Evolutionary conservation across 2,888 invertebrate species (phyloP).

Genomic region (Anoncus sp.): DNA sequence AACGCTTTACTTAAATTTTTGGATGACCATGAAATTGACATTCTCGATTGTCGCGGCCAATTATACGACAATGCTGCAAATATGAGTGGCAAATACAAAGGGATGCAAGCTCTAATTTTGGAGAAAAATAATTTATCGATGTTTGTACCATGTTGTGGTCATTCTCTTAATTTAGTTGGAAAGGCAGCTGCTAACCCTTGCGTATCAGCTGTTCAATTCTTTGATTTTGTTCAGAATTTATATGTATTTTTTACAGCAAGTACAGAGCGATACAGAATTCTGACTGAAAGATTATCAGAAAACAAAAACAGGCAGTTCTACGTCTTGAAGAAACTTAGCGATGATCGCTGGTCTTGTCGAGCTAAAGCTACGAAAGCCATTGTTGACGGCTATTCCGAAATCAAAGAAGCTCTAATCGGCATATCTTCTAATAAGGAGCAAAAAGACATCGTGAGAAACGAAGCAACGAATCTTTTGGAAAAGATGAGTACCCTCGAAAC

Average conservation of each 20-base stretch:
- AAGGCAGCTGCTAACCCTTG: conserved; percentile 66
- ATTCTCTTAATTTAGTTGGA: conserved; percentile 67
- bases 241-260: conserved; percentile 64
- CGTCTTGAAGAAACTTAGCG: conserved; percentile 57
- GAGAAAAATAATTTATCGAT: conserved; percentile 60
- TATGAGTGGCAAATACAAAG: conserved; percentile 69
- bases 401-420: conserved; percentile 55
- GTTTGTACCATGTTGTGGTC: conserved; percentile 64
- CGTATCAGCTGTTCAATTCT: conserved; percentile 62
- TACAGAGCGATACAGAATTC: conserved; percentile 48
- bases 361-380: conserved; percentile 66
- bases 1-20: conserved; percentile 64
- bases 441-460: conserved; percentile 19
- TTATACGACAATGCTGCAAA: conserved; percentile 69
- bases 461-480: conserved; percentile 45
- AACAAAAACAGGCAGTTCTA: conserved; percentile 42
- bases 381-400: conserved; percentile 60
- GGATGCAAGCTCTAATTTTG: conserved; percentile 65
- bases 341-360: conserved; percentile 64
- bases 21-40: conserved; percentile 59
- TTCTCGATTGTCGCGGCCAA: conserved; percentile 67
- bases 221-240: conserved; percentile 65
- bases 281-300: conserved; percentile 38
- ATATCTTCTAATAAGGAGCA: conserved; percentile 61
- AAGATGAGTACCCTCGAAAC: conserved; percentile 65